Evolutionary conservation across 2,797 vertebrate species (phyloP), one percentile per base, ranked within the genome.

Genomic region (Phylloscopus collybita): DNA sequence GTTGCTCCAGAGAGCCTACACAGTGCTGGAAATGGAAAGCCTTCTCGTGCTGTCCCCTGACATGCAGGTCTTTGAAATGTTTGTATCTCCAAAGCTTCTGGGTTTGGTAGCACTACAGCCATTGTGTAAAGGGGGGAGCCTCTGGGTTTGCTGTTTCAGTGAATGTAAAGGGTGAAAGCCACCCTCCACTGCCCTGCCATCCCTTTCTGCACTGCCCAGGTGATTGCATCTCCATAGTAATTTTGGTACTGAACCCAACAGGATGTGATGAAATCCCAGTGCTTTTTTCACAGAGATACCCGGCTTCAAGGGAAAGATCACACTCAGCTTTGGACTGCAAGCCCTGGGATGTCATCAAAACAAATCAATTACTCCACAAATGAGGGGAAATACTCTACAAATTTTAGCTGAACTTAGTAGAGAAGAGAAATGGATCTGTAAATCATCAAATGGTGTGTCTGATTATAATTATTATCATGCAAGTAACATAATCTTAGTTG

Each of bases 401-500:
- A 89, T 95, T 88, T 89, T 65, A 95, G 89, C 72, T 87, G 88
- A 93, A 87, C 78, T 85, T 89, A 93, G 70, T 81, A 66, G 67
- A 78, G 90, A 85, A 54, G 53, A 80, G 34, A 92, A 88, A 92
- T 64, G 38, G 90, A 93, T 92, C 95, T 92, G 81, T 44, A 92
- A 93, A 69, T 36, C 38, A 91, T 94, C 81, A 89, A 86, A 56
- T 71, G 47, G 16, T 38, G 50, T 1, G 3, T 67, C 92, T 95
- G 94, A 62, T 96, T 92, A 66, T 89, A 88, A 97, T 96, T 93
- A 92, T 90, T 90, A 80, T 54, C 75, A 62, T 61, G 47, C 84
- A 89, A 91, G 65, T 92, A 89, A 87, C 91, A 69, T 53, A 70
- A 92, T 45, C 53, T 92, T 78, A 89, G 86, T 83, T 90, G 69